These are phyloP conservation scores for Acanthopleura granulata DNA, from an alignment of 2,888 invertebrate genomes.

Conservation along the genomic window DNA sequence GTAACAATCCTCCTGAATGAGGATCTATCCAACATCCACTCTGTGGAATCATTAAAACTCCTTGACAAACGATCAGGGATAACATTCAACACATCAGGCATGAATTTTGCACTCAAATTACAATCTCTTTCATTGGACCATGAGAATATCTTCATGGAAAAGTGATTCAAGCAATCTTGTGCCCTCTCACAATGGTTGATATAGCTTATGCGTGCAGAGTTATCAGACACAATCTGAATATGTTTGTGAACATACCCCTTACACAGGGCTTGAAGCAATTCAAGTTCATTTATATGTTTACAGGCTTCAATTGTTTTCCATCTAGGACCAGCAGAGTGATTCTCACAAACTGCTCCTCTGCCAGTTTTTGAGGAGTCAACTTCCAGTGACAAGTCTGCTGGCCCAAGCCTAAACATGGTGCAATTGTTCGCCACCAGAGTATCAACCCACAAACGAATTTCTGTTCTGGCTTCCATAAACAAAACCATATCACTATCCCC, in stretches of 20 bases:
- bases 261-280: not conserved
- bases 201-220: too few species aligned
- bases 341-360: not conserved
- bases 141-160: too few species aligned
- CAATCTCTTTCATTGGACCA: not conserved
- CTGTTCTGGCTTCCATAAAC: not conserved
- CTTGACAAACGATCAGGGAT: not conserved
- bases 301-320: not conserved
- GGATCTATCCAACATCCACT: not conserved
- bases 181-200: too few species aligned
- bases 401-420: not conserved
- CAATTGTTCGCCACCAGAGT: not conserved
- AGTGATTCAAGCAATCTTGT: too few species aligned
- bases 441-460: not conserved
- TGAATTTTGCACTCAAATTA: not conserved
- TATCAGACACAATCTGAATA: too few species aligned
- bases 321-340: not conserved
- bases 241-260: too few species aligned
- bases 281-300: not conserved
- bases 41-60: not conserved
- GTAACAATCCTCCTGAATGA: too few species aligned
- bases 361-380: not conserved
- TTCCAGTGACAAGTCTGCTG: not conserved
- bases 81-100: not conserved
- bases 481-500: not conserved